These are phyloP conservation scores for Micromys minutus DNA, from an alignment of 2,113 vertebrate species.

Conservation along the genomic window DNA sequence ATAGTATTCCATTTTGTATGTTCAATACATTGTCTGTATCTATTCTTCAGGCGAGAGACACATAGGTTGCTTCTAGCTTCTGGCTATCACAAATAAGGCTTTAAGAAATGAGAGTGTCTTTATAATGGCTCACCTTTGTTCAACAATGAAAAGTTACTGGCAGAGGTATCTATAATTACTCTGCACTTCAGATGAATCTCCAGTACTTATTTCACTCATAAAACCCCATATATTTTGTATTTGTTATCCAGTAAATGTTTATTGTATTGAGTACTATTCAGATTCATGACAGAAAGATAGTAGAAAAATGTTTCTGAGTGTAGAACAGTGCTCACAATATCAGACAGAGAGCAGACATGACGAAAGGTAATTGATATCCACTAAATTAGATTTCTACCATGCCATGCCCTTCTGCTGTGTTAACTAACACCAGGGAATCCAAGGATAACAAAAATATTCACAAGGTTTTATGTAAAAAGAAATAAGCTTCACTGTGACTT, in stretches of 20 bases:
- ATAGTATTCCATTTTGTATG: too few species aligned
- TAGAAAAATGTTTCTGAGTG: neutral
- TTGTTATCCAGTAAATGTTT: neutral
- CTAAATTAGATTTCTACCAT: neutral
- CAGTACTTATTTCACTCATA: neutral
- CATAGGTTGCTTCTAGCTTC: too few species aligned
- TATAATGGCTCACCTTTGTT: neutral
- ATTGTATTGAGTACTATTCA: accelerated
- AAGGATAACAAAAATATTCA: neutral
- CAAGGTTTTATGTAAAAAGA: neutral
- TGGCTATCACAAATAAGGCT: neutral
- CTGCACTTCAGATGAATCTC: neutral
- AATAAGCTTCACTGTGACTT: neutral
- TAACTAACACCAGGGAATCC: neutral
- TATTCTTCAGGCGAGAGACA: too few species aligned
- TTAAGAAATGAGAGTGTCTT: neutral
- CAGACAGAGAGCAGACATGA: too few species aligned
- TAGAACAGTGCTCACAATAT: neutral
- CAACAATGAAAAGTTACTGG: neutral
- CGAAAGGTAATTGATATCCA: neutral
- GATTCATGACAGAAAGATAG: neutral
- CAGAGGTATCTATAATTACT: neutral
- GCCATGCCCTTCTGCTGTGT: neutral
- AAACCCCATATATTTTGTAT: neutral
- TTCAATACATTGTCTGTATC: too few species aligned